Evolutionary conservation across 2,888 invertebrate genomes (phyloP).

Genomic region (Lobophora halterata): DNA sequence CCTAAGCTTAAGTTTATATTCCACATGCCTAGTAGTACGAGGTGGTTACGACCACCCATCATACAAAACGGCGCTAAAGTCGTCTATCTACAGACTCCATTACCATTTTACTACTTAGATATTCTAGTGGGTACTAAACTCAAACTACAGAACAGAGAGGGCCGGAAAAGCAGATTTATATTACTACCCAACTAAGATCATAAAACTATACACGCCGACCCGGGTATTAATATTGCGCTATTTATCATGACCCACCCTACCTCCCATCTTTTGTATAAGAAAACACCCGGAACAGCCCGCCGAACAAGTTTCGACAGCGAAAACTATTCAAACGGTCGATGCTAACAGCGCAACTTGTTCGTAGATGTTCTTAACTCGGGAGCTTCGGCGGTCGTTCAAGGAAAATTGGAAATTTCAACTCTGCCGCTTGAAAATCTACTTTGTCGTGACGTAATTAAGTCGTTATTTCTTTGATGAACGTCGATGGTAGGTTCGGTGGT

Average conservation of each 20-base stretch:
- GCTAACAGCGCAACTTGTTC: slow-evolving; percentile 75
- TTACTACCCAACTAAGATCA: slow-evolving; percentile 78
- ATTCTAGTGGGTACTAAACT: slow-evolving; percentile 42
- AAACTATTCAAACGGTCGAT: slow-evolving; percentile 72
- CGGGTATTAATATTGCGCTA: slow-evolving; percentile 74
- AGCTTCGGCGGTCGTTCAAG: slow-evolving; percentile 72
- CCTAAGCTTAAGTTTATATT: background rate
- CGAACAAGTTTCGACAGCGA: slow-evolving; percentile 74
- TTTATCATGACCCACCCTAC: slow-evolving; percentile 70
- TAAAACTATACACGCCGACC: slow-evolving; percentile 75
- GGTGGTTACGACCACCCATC: slow-evolving; percentile 23
- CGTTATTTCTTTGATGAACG: slow-evolving; percentile 39
- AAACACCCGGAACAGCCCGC: slow-evolving; percentile 65
- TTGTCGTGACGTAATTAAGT: slow-evolving; percentile 34
- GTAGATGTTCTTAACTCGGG: slow-evolving; percentile 75
- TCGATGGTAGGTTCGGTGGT: slow-evolving; percentile 40
- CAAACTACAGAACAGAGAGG: slow-evolving; percentile 50
- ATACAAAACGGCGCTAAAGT: slow-evolving; percentile 29
- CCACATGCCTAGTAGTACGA: background rate
- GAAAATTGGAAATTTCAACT: slow-evolving; percentile 69
- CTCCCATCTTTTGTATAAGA: slow-evolving; percentile 77
- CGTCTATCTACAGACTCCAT: slow-evolving; percentile 29
- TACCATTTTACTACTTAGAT: slow-evolving; percentile 34
- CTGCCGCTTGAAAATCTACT: slow-evolving; percentile 43
- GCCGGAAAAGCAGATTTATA: slow-evolving; percentile 76